Evolutionary conservation across 2,797 vertebrate genomes (phyloP).

Genomic region (Botia almorhae): DNA sequence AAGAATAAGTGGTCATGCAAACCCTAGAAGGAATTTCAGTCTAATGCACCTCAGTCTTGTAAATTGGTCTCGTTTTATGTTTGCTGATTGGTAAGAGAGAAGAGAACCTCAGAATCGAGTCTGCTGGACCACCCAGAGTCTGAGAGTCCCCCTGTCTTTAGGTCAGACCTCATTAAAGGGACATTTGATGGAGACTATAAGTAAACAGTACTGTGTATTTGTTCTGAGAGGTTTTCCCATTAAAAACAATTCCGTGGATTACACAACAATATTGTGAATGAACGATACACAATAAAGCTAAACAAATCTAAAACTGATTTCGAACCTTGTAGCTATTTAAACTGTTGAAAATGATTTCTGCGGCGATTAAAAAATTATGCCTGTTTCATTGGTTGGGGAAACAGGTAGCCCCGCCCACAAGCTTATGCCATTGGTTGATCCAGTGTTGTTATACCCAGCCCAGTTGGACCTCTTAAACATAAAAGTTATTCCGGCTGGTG

Average conservation of each 20-base stretch:
- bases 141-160: neutral
- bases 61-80: neutral
- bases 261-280: neutral
- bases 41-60: neutral
- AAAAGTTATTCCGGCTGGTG: neutral
- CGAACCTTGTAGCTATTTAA: no score
- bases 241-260: neutral
- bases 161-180: neutral
- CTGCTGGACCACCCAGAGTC: conserved; percentile 23
- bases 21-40: neutral
- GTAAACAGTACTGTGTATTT: conserved; percentile 4
- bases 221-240: neutral
- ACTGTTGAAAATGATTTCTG: no score
- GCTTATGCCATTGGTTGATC: neutral
- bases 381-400: neutral
- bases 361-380: no score
- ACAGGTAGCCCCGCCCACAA: neutral
- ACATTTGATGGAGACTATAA: neutral
- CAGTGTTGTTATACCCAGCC: neutral
- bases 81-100: conserved; percentile 4
- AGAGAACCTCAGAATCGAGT: conserved; percentile 12
- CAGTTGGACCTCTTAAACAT: neutral
- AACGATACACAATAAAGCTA: neutral
- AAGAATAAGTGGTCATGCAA: neutral
- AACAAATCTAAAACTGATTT: neutral